Base-by-base conservation (phyloP, 30 jellyfish, hydroid and myxozoan genomes). In the Haliclystus octoradiatus region DNA sequence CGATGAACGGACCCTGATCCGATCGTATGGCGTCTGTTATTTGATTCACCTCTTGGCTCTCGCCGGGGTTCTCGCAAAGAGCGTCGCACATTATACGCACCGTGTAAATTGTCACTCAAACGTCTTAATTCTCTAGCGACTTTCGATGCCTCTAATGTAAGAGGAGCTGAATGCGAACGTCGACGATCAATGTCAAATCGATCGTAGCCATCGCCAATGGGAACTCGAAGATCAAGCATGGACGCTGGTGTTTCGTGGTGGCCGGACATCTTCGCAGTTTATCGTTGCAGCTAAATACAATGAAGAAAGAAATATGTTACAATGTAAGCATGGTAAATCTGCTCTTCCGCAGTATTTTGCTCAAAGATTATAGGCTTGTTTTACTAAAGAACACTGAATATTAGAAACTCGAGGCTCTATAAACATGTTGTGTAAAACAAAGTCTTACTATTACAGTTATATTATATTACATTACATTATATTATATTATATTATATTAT, bases 191-290 rank as follows among this genome's bases (percentile, higher is more conserved):
- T 19, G 19, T 40, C 57, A 19, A 5, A 40, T 9, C 9, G 14
- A 5, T 9, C 9, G 9, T 40, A 9, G 9, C 57, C 57, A n/a
- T n/a, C n/a, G 9, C 57, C 57, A 9, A 19, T 19, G 19, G 57
- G 57, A 9, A 40, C 57, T 19, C 57, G 57, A 5, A 40, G 19
- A 19, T 40, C 57, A 40, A 40, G 19, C 14, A 5, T 9, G 19
- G 57, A 40, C 19, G 57, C 57, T 19, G 57, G 14, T 5, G 57
- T 40, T 40, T 40, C 57, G 9, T 40, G 14, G 14, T 40, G 14
- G 57, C 57, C 57, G 19, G 57, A 40, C 57, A 40, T 40, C 57
- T n/a, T n/a, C n/a, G n/a, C n/a, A n/a, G n/a, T n/a, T n/a, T n/a
- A n/a, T n/a, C n/a, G n/a, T n/a, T n/a, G n/a, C n/a, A n/a, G n/a